Base-by-base conservation (phyloP, 2,888 invertebrate genomes). In the Ganaspis brasiliensis region DNA sequence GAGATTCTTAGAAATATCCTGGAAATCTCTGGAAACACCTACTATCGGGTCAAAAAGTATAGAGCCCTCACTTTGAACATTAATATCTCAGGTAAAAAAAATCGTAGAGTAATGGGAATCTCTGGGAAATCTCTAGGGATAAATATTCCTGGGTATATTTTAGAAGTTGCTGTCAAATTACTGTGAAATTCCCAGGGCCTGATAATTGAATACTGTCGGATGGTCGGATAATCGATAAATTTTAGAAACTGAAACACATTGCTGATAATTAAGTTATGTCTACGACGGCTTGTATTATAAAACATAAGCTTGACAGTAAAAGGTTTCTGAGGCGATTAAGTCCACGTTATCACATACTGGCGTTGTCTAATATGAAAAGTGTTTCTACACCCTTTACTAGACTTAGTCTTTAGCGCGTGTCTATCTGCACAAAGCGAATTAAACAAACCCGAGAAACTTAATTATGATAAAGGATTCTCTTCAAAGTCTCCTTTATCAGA, bases 251-350 rank as follows among this genome's bases (percentile, higher is more conserved):
- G 16, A 55, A 55, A 9, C 3, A 21, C 8, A 24, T 10, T 31
- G 24, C 19, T 56, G 26, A 24, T 21, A 67, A 45, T 40, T 4
- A 21, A 40, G 37, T 21, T 31, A 24, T 14, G 16, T 19, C 8
- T 63, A n/a, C n/a, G 40, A 21, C 37, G 37, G 16, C 12, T 12
- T 21, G 6, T 63, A 40, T 63, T 24, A 24, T 37, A 37, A 63
- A 37, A 63, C 40, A 63, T 12, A 63, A 35, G 61, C 61, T 63
- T 21, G 21, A 19, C 37, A 3, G 21, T 19, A 37, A 63, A 31
- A 37, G 37, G 63, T 5, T 63, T 37, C 21, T 77, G 76, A 75
- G 79, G 74, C 77, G 72, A 57, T 72, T 76, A 73, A 49, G 59
- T 61, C 16, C 37, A 10, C 37, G 40, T 63, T 63, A 52, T 52